These are phyloP conservation scores for Opisthocomus hoazin DNA, from an alignment of 2,113 vertebrate species.

Conservation along the genomic window DNA sequence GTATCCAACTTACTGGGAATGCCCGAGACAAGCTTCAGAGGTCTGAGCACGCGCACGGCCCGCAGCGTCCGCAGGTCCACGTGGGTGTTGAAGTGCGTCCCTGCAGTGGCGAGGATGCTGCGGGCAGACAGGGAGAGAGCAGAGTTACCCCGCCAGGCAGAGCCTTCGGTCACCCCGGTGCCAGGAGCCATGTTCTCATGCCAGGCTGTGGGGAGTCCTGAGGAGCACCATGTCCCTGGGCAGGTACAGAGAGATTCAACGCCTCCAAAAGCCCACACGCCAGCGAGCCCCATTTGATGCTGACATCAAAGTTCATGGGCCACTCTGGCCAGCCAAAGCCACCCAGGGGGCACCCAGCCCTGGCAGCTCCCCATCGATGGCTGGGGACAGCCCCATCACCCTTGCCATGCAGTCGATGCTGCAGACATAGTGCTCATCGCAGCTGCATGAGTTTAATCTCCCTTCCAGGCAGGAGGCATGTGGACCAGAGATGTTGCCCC, in stretches of 20 bases:
- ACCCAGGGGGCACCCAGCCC: no score
- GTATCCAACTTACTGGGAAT: constrained; percentile 87
- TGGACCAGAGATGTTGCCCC: not conserved
- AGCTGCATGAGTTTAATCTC: not conserved
- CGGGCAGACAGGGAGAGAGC: constrained; percentile 35
- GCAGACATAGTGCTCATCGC: accelerated
- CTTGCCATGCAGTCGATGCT: accelerated
- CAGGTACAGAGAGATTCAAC: not conserved
- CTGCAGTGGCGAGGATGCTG: constrained; percentile 95
- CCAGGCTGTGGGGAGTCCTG: not conserved
- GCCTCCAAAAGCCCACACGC: not conserved
- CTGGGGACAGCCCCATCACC: not conserved
- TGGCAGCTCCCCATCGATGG: not conserved
- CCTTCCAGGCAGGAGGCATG: not conserved
- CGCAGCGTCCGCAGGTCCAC: constrained; percentile 95
- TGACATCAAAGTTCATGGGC: not conserved
- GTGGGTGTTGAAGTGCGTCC: constrained; percentile 94
- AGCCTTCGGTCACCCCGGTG: not conserved
- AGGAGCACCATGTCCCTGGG: accelerated
- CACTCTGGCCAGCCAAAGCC: not conserved
- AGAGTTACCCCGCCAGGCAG: not conserved
- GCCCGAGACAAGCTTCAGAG: constrained; percentile 96
- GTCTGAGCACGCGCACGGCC: constrained; percentile 90
- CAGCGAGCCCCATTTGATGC: accelerated
- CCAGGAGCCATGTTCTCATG: accelerated